Percentiles rank a stretch among this genome's conserved stretches.
These are phyloP conservation scores for Mesoclemmys tuberculata DNA, from an alignment of 2,113 vertebrate species.

Conservation along the genomic window DNA sequence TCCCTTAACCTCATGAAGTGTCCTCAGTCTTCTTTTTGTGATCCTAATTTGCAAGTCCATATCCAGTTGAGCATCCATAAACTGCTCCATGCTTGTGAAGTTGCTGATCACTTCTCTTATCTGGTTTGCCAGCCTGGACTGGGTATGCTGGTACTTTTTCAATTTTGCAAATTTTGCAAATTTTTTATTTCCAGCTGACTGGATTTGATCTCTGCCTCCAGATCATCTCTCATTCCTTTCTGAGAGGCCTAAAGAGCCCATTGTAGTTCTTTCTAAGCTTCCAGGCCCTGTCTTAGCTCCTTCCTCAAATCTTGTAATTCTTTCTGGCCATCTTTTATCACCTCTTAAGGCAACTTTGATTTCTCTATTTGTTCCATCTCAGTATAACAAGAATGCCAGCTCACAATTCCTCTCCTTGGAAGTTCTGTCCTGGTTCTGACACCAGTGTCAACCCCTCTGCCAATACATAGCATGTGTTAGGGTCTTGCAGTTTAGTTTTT, in stretches of 20 bases:
- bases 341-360: not conserved
- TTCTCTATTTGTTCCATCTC: not conserved
- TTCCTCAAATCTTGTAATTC: not conserved
- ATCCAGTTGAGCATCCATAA: not conserved
- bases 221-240: not conserved
- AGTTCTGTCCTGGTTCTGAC: conserved; percentile 9
- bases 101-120: not conserved
- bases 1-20: not conserved
- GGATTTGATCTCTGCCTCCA: not conserved
- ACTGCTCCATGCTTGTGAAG: not conserved
- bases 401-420: conserved; percentile 41
- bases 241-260: not conserved
- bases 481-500: not conserved
- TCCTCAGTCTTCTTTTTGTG: not conserved
- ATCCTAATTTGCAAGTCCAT: not conserved
- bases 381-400: not conserved
- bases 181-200: not conserved
- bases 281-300: not conserved
- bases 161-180: not conserved
- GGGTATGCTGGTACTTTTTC: fast-evolving
- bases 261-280: not conserved
- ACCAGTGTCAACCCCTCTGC: not conserved
- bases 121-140: not conserved
- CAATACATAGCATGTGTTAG: conserved; percentile 57
- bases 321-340: not conserved